These are phyloP conservation scores for Limnephilus rhombicus DNA, from an alignment of 2,888 invertebrate genomes.

Conservation along the genomic window DNA sequence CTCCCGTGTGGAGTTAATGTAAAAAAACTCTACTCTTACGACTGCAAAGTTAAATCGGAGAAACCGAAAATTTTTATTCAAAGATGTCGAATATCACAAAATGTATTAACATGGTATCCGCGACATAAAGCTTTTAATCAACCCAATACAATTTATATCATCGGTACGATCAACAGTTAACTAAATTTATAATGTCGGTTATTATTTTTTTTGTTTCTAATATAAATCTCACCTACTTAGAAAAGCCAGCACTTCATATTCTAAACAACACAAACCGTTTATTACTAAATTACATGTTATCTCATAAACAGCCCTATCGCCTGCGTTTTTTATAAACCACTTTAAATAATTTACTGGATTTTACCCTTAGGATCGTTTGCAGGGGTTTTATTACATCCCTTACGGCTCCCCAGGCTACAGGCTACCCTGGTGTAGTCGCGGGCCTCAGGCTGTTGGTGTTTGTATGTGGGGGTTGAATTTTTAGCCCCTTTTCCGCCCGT, in stretches of 20 bases:
- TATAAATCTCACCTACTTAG: not conserved
- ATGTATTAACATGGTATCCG: too few relatives aligned
- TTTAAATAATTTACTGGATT: constrained; percentile 37
- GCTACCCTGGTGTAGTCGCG: not conserved
- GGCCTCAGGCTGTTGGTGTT: not conserved
- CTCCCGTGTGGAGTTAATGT: too few relatives aligned
- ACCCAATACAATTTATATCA: not conserved
- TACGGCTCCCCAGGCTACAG: constrained; percentile 44
- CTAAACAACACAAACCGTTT: not conserved
- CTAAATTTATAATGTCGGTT: not conserved
- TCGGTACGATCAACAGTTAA: not conserved
- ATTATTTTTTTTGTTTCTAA: not conserved
- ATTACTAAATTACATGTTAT: constrained; percentile 1
- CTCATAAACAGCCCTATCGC: constrained; percentile 1
- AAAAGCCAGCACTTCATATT: not conserved
- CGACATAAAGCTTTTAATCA: too few relatives aligned
- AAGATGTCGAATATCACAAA: too few relatives aligned
- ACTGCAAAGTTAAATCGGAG: too few relatives aligned
- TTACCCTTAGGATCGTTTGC: constrained; percentile 39
- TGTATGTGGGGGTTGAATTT: not conserved
- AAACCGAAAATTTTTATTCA: too few relatives aligned
- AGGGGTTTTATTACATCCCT: constrained; percentile 48
- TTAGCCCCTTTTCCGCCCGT: not conserved
- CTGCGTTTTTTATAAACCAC: constrained; percentile 17
- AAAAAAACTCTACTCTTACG: too few relatives aligned